Evolutionary conservation across 1,140 invertebrate genomes (phyloP).

Genomic region (Pseudomyrmex gracilis): DNA sequence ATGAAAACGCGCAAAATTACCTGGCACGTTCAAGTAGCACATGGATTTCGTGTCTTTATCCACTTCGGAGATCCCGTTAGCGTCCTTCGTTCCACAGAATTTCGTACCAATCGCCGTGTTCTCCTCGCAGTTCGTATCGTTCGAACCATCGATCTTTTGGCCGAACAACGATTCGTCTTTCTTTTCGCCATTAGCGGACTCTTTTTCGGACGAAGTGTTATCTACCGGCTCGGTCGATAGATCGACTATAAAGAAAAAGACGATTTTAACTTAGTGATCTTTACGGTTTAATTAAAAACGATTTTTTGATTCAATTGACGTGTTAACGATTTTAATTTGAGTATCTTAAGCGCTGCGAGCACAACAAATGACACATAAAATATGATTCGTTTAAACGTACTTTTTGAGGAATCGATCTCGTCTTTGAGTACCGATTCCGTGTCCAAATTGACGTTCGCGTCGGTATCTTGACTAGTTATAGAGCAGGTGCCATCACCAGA

Average conservation of each 20-base stretch:
- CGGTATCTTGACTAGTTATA: conserved; percentile 78
- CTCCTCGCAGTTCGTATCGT: not conserved
- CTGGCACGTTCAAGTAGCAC: conserved; percentile 77
- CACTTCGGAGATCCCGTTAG: conserved; percentile 12
- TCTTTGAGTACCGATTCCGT: conserved; percentile 75
- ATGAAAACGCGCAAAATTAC: conserved; percentile 56
- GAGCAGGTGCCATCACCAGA: conserved; percentile 63
- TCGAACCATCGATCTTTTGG: not conserved
- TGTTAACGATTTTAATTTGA: no score
- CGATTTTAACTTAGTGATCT: no score
- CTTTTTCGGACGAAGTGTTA: conserved; percentile 29
- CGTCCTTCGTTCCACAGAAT: not conserved
- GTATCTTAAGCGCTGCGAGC: no score
- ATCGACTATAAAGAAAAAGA: conserved; percentile 39
- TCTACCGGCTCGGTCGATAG: conserved; percentile 10
- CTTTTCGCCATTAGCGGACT: not conserved
- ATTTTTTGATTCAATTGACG: no score
- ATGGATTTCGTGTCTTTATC: conserved; percentile 50
- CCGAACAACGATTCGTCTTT: not conserved
- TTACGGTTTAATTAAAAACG: no score
- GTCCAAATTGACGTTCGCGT: conserved; percentile 78
- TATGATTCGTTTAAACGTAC: conserved; percentile 34
- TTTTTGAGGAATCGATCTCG: conserved; percentile 65
- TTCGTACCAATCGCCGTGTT: not conserved
- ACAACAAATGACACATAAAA: no score